phyloP scores from a whole-genome alignment of 2,888 invertebrate species.

The Thecocarcelia acutangulata region DNA sequence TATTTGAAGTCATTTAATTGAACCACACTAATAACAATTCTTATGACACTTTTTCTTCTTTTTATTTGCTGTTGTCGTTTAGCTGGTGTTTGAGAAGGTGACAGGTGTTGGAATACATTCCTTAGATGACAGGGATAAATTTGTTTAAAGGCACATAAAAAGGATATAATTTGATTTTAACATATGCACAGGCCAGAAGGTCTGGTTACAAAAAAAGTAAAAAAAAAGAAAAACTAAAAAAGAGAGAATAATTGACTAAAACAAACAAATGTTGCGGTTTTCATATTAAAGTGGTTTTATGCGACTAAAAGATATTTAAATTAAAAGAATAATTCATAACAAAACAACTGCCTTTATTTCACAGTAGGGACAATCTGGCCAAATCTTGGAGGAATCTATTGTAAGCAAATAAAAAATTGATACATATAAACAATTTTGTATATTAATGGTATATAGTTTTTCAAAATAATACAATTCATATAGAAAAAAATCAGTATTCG shows the following conservation, averaged over 20 bases:
- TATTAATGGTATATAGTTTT: too few species aligned
- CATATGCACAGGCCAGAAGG: slow-evolving; percentile 42
- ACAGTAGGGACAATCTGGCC: too few species aligned
- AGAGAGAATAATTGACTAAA: slow-evolving; percentile 12
- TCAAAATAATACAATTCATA: too few species aligned
- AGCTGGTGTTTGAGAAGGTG: slow-evolving; percentile 66
- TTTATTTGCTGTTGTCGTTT: neutral
- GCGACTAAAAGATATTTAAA: neutral
- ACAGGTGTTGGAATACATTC: slow-evolving; percentile 69
- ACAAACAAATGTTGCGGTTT: slow-evolving; percentile 51
- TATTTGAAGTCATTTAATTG: slow-evolving; percentile 65
- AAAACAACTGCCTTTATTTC: too few species aligned
- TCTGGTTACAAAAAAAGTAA: neutral
- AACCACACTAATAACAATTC: slow-evolving; percentile 65
- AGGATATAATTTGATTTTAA: slow-evolving; percentile 50
- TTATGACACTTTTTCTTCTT: slow-evolving; percentile 66
- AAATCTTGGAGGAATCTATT: too few species aligned
- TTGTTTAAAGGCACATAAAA: slow-evolving; percentile 27
- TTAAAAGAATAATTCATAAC: neutral
- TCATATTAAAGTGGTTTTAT: neutral
- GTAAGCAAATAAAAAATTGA: too few species aligned
- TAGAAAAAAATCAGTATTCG: too few species aligned
- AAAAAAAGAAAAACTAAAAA: neutral
- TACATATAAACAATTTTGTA: too few species aligned
- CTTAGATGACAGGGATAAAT: slow-evolving; percentile 40